These are phyloP conservation scores for Manis javanica DNA, from an alignment of 2,797 vertebrate species.

Conservation along the genomic window DNA sequence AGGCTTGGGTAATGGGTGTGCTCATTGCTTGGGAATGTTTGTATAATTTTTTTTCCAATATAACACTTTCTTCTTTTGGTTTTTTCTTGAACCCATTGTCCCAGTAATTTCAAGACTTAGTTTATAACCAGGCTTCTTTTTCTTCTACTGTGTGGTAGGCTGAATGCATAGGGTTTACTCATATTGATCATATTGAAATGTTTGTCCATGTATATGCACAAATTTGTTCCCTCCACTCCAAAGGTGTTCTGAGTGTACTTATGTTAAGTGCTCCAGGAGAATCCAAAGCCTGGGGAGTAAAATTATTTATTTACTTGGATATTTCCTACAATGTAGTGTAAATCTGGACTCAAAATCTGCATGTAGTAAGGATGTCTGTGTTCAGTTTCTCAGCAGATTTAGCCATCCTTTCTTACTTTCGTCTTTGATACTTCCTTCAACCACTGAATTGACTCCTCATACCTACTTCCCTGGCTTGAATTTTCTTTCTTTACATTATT, in stretches of 20 bases:
- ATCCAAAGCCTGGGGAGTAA: not conserved
- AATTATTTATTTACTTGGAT: not conserved
- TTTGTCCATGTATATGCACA: not conserved
- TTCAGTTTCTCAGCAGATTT: not conserved
- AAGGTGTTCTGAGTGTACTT: not conserved
- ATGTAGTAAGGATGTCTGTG: not conserved
- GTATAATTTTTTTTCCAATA: not conserved
- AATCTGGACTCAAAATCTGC: not conserved
- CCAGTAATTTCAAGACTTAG: not conserved
- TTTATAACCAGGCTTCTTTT: not conserved
- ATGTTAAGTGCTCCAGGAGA: not conserved
- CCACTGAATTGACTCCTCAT: not conserved
- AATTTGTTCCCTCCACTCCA: not conserved
- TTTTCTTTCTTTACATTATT: not conserved
- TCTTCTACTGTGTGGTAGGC: not conserved
- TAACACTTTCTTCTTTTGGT: not conserved
- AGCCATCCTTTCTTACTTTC: not conserved
- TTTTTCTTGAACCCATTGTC: not conserved
- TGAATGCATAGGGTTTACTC: not conserved
- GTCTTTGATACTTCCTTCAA: not conserved
- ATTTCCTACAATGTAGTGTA: not conserved
- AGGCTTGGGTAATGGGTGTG: not conserved
- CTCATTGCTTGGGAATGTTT: not conserved
- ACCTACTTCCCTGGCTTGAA: not conserved
- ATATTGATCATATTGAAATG: not conserved